Evolutionary conservation across 2,113 vertebrate species (phyloP).

Genomic region (Dromaius novaehollandiae): DNA sequence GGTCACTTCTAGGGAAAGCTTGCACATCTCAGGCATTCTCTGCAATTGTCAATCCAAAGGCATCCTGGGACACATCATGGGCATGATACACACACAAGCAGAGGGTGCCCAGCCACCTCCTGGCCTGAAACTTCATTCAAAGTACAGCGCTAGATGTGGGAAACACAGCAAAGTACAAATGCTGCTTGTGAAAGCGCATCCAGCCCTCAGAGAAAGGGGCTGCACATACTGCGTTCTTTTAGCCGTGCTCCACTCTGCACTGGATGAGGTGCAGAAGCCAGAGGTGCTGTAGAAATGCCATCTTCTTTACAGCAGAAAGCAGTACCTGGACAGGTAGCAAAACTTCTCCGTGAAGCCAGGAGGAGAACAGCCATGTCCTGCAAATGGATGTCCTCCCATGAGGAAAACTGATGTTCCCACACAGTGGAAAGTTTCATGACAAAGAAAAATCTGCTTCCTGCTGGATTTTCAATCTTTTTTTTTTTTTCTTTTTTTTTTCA

Average conservation of each 20-base stretch:
- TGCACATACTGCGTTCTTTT: rapidly evolving
- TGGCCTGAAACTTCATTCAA: not conserved
- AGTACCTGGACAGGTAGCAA: not conserved
- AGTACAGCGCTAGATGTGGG: not conserved
- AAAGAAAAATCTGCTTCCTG: not conserved
- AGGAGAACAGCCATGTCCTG: not conserved
- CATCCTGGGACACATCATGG: too few relatives aligned
- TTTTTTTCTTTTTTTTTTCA: not conserved
- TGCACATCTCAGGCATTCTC: not conserved
- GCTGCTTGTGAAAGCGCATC: not conserved
- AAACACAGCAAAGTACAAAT: not conserved
- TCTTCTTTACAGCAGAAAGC: not conserved
- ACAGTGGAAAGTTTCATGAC: not conserved
- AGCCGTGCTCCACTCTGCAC: not conserved
- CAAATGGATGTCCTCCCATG: not conserved
- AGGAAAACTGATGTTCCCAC: not conserved
- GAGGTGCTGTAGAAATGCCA: not conserved
- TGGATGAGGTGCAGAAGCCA: not conserved
- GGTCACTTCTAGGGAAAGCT: not conserved
- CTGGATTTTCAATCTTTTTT: not conserved
- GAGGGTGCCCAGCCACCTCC: not conserved
- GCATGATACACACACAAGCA: not conserved
- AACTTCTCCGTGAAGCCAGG: not conserved
- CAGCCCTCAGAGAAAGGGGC: not conserved
- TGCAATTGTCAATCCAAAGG: not conserved